Evolutionary conservation across 2,888 invertebrate genomes (phyloP).

Genomic region (Apamea anceps): DNA sequence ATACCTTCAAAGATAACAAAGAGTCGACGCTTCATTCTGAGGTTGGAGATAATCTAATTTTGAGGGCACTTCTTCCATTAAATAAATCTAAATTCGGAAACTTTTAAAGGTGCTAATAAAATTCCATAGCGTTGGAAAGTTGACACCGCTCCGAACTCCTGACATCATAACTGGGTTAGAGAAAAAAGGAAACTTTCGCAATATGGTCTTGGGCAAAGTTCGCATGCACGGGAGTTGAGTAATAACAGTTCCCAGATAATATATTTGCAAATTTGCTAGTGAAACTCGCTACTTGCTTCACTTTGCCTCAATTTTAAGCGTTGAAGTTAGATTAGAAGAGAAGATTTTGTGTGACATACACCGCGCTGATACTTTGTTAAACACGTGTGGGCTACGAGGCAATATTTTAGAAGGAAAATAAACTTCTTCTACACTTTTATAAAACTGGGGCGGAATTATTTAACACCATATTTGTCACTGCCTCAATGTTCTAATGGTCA

Average conservation of each 20-base stretch:
- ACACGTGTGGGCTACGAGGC: neutral
- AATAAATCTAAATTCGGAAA: slow-evolving; percentile 75
- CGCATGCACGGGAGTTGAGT: slow-evolving; percentile 78
- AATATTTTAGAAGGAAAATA: slow-evolving; percentile 19
- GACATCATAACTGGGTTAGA: slow-evolving; percentile 85
- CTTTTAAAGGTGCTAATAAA: slow-evolving; percentile 80
- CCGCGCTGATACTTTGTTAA: slow-evolving; percentile 18
- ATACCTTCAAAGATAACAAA: slow-evolving; percentile 13
- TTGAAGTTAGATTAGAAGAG: slow-evolving; percentile 70
- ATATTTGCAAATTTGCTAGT: slow-evolving; percentile 79
- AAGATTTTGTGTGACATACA: slow-evolving; percentile 65
- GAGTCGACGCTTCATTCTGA: slow-evolving; percentile 20
- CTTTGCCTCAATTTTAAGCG: slow-evolving; percentile 70
- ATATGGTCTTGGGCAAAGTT: slow-evolving; percentile 81
- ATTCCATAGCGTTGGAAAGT: slow-evolving; percentile 75
- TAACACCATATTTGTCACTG: too few species aligned
- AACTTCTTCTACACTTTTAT: neutral
- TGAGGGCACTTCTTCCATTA: slow-evolving; percentile 67
- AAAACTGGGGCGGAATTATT: neutral
- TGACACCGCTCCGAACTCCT: slow-evolving; percentile 77
- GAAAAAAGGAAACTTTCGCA: slow-evolving; percentile 88
- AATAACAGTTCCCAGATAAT: slow-evolving; percentile 79
- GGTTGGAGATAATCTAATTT: slow-evolving; percentile 61
- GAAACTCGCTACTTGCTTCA: slow-evolving; percentile 69
- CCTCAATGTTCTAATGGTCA: too few species aligned